These are phyloP conservation scores for Polydrusus cervinus DNA, from an alignment of 2,888 invertebrate species.

Conservation along the genomic window DNA sequence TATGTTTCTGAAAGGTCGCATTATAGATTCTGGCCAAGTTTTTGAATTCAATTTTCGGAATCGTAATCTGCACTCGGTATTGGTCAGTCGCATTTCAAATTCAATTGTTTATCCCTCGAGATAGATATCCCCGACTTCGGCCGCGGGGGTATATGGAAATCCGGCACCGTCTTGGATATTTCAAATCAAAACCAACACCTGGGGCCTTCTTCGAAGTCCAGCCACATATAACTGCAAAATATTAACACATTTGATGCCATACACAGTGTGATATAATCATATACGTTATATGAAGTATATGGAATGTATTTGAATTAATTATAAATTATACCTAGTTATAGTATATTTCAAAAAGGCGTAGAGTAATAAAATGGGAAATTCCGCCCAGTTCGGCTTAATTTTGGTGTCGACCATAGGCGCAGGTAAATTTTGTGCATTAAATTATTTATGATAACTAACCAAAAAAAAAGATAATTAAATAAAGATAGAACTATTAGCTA, in stretches of 20 bases:
- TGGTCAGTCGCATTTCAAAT: conserved; percentile 72
- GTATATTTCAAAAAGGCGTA: too few relatives aligned
- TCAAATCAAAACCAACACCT: conserved; percentile 71
- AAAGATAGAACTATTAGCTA: too few relatives aligned
- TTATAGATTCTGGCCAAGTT: conserved; percentile 72
- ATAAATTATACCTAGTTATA: too few relatives aligned
- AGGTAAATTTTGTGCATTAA: too few relatives aligned
- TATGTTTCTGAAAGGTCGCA: conserved; percentile 62
- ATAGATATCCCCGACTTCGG: conserved; percentile 68
- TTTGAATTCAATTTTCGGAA: conserved; percentile 73
- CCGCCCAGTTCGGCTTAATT: too few relatives aligned
- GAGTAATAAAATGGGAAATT: too few relatives aligned
- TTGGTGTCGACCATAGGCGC: too few relatives aligned
- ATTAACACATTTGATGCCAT: conserved; percentile 66
- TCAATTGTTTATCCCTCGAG: conserved; percentile 72
- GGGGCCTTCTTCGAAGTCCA: conserved; percentile 59
- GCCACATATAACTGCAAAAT: conserved; percentile 63
- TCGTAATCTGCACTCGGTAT: conserved; percentile 71
- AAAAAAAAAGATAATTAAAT: too few relatives aligned
- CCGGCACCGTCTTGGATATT: conserved; percentile 67
- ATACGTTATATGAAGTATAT: background rate
- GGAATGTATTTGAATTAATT: too few relatives aligned
- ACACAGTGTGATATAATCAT: conserved; percentile 48
- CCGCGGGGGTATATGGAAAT: conserved; percentile 70
- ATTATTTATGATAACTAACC: too few relatives aligned